Percentiles rank a stretch among this genome's conserved stretches.
phyloP scores from a whole-genome alignment of 2,113 vertebrate genomes.

The Rhinolophus sinicus region DNA sequence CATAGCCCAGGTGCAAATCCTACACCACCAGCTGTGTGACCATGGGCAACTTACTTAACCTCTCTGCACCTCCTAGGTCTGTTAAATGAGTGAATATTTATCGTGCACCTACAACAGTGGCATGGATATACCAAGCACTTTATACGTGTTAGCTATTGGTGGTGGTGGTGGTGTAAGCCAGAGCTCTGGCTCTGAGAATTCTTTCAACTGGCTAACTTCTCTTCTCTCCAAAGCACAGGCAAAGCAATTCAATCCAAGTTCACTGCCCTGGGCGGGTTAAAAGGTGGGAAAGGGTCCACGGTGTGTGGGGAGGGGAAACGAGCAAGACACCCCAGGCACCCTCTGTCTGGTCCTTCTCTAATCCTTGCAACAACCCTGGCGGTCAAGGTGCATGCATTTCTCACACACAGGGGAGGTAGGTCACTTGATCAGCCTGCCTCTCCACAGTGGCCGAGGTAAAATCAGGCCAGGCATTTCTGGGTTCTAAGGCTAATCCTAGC shows the following conservation, averaged over 20 bases:
- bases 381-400: neutral
- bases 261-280: neutral
- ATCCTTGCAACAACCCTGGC: neutral
- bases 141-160: neutral
- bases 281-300: neutral
- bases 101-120: neutral
- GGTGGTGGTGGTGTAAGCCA: neutral
- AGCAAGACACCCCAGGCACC: neutral
- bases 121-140: neutral
- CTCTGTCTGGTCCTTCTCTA: neutral
- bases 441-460: neutral
- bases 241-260: neutral
- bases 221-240: neutral
- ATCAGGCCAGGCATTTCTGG: neutral
- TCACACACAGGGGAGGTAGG: neutral
- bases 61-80: neutral
- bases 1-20: neutral
- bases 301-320: neutral
- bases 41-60: neutral
- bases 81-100: neutral
- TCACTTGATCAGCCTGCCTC: neutral
- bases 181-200: neutral
- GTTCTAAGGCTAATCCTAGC: neutral
- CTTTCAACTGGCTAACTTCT: neutral
- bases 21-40: neutral